Evolutionary conservation across 2,113 vertebrate genomes (phyloP).

Genomic region (Hemichromis elongatus): DNA sequence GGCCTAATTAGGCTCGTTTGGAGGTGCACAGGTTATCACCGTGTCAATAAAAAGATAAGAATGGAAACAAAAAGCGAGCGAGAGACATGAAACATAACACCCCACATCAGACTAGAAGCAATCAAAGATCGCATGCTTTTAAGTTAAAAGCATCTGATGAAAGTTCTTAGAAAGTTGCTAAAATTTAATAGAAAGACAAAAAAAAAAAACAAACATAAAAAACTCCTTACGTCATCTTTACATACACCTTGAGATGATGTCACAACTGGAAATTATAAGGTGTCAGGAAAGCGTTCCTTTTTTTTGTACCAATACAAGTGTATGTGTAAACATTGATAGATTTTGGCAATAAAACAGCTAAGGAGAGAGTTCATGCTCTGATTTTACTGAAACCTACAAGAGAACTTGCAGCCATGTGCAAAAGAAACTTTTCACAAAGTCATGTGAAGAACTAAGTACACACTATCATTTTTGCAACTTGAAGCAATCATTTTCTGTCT

Average conservation of each 20-base stretch:
- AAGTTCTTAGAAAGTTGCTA: neutral
- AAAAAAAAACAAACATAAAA: neutral
- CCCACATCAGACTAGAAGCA: neutral
- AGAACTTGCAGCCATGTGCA: neutral
- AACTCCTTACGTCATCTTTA: neutral
- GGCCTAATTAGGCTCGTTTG: neutral
- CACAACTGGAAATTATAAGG: neutral
- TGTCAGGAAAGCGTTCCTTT: neutral
- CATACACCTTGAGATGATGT: neutral
- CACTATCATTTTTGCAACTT: neutral
- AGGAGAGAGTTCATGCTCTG: neutral
- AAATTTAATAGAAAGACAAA: neutral
- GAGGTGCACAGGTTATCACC: neutral
- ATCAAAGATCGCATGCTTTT: neutral
- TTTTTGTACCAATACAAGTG: neutral
- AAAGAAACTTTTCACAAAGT: neutral
- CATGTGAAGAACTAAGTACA: neutral
- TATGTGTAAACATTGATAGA: neutral
- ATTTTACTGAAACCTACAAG: neutral
- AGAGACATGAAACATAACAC: neutral
- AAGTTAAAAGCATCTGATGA: rapidly evolving
- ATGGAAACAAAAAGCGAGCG: neutral
- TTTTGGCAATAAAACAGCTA: neutral
- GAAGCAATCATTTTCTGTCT: neutral
- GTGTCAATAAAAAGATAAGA: conserved; percentile 1